Evolutionary conservation across 2,113 vertebrate species (phyloP).

Genomic region (Nothobranchius kuhntae): DNA sequence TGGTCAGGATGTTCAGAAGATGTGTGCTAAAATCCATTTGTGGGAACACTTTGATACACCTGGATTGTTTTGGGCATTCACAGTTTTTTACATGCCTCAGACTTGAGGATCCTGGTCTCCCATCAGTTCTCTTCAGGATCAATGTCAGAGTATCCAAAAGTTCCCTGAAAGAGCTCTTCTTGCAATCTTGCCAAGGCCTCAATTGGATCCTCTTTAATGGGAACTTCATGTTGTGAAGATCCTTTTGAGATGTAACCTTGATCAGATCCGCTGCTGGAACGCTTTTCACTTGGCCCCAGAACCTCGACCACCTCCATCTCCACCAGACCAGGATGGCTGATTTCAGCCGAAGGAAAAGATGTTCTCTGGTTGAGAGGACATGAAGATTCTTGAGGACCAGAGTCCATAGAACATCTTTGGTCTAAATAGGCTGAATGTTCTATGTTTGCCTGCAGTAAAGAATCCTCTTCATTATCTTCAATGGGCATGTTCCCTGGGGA

Average conservation of each 20-base stretch:
- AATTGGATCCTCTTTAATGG: slow-evolving; percentile 65
- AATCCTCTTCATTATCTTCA: slow-evolving; percentile 48
- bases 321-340: slow-evolving; percentile 17
- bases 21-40: too few relatives aligned
- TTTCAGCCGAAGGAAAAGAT: slow-evolving; percentile 7
- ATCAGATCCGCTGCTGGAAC: slow-evolving; percentile 84
- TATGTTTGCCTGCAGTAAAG: background rate
- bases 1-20: too few relatives aligned
- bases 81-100: too few relatives aligned
- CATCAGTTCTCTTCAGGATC: too few relatives aligned
- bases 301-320: slow-evolving; percentile 56
- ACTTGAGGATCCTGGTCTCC: too few relatives aligned
- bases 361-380: slow-evolving; percentile 28
- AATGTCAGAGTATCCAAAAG: too few relatives aligned
- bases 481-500: background rate
- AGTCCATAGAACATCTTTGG: slow-evolving; percentile 46
- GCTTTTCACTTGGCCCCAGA: slow-evolving; percentile 66
- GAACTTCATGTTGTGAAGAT: slow-evolving; percentile 71
- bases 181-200: slow-evolving; percentile 82
- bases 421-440: slow-evolving; percentile 25
- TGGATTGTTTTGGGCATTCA: too few relatives aligned
- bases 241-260: slow-evolving; percentile 89
- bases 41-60: too few relatives aligned
- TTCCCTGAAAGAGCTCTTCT: slow-evolving; percentile 76
- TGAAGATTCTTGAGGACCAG: slow-evolving; percentile 3